Conservation (phyloP, 2,888 invertebrate genomes). For the Acleris holmiana region DNA sequence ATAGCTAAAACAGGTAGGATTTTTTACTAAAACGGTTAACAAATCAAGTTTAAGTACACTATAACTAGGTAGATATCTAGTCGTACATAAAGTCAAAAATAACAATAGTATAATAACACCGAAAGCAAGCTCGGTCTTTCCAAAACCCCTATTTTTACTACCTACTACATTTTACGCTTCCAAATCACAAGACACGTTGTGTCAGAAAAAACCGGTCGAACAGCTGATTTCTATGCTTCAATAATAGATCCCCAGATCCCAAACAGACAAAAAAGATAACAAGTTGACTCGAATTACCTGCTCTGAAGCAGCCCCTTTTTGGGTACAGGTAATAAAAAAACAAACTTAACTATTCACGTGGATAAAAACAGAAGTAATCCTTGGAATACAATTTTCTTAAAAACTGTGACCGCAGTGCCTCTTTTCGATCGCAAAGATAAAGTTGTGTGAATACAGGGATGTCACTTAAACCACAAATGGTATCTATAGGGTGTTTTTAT, state of each 20-base stretch:
- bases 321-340: constrained; percentile 27
- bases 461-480: constrained; percentile 32
- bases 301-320: constrained; percentile 19
- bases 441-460: constrained; percentile 23
- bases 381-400: background rate
- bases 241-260: constrained; percentile 26
- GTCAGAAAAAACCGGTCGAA: constrained; percentile 33
- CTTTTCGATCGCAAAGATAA: constrained; percentile 15
- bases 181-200: constrained; percentile 24
- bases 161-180: background rate
- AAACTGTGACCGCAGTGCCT: background rate
- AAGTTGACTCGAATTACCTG: constrained; percentile 35
- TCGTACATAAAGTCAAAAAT: too few species aligned
- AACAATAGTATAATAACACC: too few species aligned
- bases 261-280: constrained; percentile 32
- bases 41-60: too few species aligned
- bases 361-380: constrained; percentile 12
- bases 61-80: too few species aligned
- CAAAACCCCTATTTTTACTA: background rate
- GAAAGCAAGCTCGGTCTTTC: too few species aligned
- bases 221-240: constrained; percentile 34
- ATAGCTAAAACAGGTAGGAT: background rate
- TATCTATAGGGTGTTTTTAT: constrained; percentile 21
- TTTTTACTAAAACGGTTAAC: too few species aligned
- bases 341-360: constrained; percentile 22